phyloP scores from a whole-genome alignment of 2,113 vertebrate species.

The Macroglossus sobrinus region DNA sequence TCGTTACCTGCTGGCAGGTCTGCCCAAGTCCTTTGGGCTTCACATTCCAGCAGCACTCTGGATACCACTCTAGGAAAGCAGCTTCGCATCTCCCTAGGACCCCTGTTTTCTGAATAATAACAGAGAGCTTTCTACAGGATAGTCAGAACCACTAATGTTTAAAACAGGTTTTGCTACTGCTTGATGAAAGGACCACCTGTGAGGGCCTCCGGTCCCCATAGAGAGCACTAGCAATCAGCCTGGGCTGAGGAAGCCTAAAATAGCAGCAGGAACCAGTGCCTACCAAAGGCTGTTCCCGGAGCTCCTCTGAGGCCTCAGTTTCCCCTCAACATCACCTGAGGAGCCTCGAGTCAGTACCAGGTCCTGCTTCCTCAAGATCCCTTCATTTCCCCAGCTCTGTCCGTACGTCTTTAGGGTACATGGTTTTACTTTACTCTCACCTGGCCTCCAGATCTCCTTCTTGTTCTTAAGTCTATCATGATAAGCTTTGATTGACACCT shows the following conservation, averaged over 20 bases:
- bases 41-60: neutral
- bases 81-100: accelerated
- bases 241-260: too few relatives aligned
- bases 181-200: neutral
- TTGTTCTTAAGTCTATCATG: neutral
- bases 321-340: accelerated
- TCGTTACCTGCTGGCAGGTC: accelerated
- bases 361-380: neutral
- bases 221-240: neutral
- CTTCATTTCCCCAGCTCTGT: neutral
- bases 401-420: neutral
- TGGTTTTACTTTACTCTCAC: neutral
- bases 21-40: too few relatives aligned
- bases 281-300: too few relatives aligned
- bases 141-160: neutral
- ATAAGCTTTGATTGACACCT: neutral
- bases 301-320: neutral
- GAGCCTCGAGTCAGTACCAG: accelerated
- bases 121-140: neutral
- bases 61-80: neutral
- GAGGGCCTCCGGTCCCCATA: neutral
- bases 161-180: neutral
- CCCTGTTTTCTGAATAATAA: neutral
- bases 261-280: neutral
- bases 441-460: neutral